Percentiles rank a stretch among this genome's conserved stretches.
Evolutionary conservation across 2,113 vertebrate species (phyloP).

Genomic region (western clawed frog (Xenopus tropicalis)): DNA sequence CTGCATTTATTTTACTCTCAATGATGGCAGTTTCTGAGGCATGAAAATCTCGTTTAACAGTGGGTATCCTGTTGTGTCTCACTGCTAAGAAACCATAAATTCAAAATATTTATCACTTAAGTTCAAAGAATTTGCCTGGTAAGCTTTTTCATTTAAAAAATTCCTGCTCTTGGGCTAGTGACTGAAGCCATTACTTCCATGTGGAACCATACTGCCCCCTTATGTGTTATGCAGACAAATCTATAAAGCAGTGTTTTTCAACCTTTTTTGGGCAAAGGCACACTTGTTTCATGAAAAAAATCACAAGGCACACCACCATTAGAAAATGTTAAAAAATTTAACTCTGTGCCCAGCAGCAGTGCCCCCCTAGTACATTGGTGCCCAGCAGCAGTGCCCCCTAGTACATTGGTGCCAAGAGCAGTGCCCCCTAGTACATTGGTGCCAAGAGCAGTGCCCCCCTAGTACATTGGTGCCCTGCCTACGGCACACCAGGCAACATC

Average conservation of each 20-base stretch:
- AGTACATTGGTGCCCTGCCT: too few species aligned
- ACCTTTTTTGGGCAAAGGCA: too few species aligned
- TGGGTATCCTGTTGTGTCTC: slow-evolving; percentile 28
- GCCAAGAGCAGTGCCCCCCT: too few species aligned
- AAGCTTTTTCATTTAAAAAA: slow-evolving; percentile 23
- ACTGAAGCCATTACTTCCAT: slow-evolving; percentile 3
- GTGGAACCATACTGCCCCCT: slow-evolving; percentile 69
- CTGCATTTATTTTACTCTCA: not conserved
- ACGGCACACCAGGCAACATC: too few species aligned
- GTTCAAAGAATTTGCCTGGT: slow-evolving; percentile 37
- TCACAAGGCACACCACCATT: too few species aligned
- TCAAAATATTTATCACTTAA: slow-evolving; percentile 37
- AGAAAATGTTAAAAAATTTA: too few species aligned
- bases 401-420: too few species aligned
- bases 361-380: too few species aligned
- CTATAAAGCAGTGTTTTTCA: slow-evolving; percentile 47
- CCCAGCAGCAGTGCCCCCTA: too few species aligned
- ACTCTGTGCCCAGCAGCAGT: too few species aligned
- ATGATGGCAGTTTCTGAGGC: not conserved
- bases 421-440: too few species aligned
- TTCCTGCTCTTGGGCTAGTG: not conserved
- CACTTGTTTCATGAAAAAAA: too few species aligned
- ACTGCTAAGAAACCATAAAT: slow-evolving; percentile 35
- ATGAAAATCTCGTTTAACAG: slow-evolving; percentile 12
- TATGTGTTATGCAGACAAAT: slow-evolving; percentile 57